Evolutionary conservation across 1,140 invertebrate species (phyloP).

Genomic region (Gryon sp.): DNA sequence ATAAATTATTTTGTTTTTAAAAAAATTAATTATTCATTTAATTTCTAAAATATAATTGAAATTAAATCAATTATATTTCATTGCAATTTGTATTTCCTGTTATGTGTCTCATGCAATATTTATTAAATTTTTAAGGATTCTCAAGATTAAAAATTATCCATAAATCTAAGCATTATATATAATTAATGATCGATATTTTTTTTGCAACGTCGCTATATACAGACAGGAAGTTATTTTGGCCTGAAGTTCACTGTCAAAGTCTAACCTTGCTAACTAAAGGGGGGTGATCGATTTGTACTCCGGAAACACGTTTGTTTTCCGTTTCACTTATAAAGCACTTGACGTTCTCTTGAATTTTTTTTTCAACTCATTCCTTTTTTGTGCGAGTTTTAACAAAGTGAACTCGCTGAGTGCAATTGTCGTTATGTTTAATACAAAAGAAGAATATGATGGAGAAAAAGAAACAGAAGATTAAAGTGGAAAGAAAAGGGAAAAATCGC

Average conservation of each 20-base stretch:
- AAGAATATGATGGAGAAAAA: no score
- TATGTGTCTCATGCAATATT: no score
- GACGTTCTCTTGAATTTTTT: slow-evolving; percentile 2
- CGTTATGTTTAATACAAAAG: no score
- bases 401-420: no score
- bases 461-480: not conserved
- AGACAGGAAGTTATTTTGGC: slow-evolving; percentile 12
- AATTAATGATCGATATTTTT: not conserved
- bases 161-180: no score
- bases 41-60: no score
- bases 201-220: not conserved
- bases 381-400: not conserved
- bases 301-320: slow-evolving; percentile 39
- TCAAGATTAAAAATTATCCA: no score
- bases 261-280: slow-evolving; percentile 35
- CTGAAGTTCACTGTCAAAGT: slow-evolving; percentile 40
- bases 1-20: no score
- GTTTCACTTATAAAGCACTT: slow-evolving; percentile 22
- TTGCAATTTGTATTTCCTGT: no score
- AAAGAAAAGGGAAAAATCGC: slow-evolving; percentile 5
- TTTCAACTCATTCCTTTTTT: not conserved
- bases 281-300: slow-evolving; percentile 32
- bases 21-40: no score
- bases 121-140: no score
- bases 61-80: no score